Base-by-base conservation (phyloP, 2,888 invertebrate genomes). In the Sesamia inferens region DNA sequence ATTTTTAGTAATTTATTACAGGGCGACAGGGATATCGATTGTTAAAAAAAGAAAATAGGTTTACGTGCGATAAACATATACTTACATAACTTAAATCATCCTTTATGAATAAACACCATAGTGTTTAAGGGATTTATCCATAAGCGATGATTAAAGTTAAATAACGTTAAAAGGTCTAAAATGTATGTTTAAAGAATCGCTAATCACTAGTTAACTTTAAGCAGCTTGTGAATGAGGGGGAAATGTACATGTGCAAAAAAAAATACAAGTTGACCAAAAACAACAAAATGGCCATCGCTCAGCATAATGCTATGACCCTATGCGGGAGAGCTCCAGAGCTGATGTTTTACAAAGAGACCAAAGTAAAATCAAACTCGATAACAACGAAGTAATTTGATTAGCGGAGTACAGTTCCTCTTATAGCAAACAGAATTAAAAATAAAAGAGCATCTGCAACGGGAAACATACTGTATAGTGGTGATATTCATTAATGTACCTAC, bases 401-500 rank as follows among this genome's bases (percentile, higher is more conserved):
- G 44, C 44, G 48, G 14, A 71, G 22, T 24, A 57, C 55, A 55
- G 55, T 55, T 64, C 42, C 68, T 59, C 11, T 67, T 71, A 68
- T 65, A 16, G 67, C 54, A 62, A 62, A 75, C 61, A 65, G 39
- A 74, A 81, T 83, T 77, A 78, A 83, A 82, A 81, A 82, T 11
- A 59, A 70, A 77, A 70, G 22, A 68, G 14, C 67, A 68, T 61
- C 59, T 74, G 74, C 75, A 74, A 24, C 24, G 24, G 8, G 55
- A 54, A 75, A 73, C 81, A 77, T n/a, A n/a, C n/a, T n/a, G n/a
- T n/a, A n/a, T 66, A 84, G 84, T 72, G 72, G 65, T 68, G 74
- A 66, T 72, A 62, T 69, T 70, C 72, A 83, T 77, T 71, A 81
- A 82, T 77, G 84, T 81, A 76, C 73, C 74, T 68, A 78, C 62